A percentile compares a stretch with the other conserved stretches of the same genome.
Conservation (phyloP, 2,888 invertebrate genomes). For the Polylopha cassiicola region DNA sequence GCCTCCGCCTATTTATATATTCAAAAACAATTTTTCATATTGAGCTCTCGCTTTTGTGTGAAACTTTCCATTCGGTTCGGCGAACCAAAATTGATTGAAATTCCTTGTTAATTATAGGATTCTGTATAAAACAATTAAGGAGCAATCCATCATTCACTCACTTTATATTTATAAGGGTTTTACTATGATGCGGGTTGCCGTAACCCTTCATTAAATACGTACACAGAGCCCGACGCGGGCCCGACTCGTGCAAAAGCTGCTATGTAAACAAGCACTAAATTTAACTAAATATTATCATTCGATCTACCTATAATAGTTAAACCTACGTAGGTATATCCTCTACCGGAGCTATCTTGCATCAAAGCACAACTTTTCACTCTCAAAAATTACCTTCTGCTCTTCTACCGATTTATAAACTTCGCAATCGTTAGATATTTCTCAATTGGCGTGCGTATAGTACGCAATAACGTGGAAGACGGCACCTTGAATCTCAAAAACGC, state of each 20-base stretch:
- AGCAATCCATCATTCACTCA: conserved; percentile 17
- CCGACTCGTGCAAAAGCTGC: background rate
- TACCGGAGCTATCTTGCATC: no score
- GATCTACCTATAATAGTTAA: no score
- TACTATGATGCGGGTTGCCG: conserved; percentile 18
- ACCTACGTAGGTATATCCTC: no score
- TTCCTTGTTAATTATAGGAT: conserved; percentile 10
- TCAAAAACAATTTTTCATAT: no score
- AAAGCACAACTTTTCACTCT: no score
- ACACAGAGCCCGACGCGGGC: background rate
- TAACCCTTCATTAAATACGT: conserved; percentile 7
- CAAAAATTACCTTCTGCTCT: no score
- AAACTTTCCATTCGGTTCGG: background rate
- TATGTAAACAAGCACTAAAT: conserved; percentile 1
- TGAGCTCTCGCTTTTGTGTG: background rate
- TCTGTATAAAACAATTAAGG: conserved; percentile 12
- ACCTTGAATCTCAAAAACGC: conserved; percentile 7
- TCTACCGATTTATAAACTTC: no score
- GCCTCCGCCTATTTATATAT: no score
- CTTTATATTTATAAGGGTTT: conserved; percentile 16
- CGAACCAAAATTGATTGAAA: conserved; percentile 1
- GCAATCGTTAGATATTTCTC: conserved; percentile 3
- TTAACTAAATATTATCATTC: no score
- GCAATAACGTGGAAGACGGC: conserved; percentile 13
- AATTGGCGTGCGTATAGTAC: conserved; percentile 11